Evolutionary conservation across 2,888 invertebrate species (phyloP).

Genomic region (Eristalis pertinax): DNA sequence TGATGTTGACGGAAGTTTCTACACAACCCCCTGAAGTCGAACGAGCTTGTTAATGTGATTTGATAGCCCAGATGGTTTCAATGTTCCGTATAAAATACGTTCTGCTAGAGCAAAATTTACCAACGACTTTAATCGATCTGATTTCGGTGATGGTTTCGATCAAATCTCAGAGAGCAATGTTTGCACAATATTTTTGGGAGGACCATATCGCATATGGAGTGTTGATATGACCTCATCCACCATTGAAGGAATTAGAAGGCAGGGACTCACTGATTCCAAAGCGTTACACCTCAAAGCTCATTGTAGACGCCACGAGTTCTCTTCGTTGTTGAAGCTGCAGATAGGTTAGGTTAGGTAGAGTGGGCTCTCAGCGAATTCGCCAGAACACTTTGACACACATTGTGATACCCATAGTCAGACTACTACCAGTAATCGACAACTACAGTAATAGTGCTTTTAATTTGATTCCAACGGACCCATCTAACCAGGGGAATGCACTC

Average conservation of each 20-base stretch:
- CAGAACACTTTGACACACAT: too few relatives aligned
- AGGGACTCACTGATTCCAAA: conserved; percentile 39
- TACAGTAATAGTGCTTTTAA: too few relatives aligned
- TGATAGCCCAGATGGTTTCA: too few relatives aligned
- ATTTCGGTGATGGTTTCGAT: conserved; percentile 7
- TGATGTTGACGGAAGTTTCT: too few relatives aligned
- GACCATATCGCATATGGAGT: conserved; percentile 17
- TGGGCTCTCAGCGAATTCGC: too few relatives aligned
- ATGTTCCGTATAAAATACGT: background rate
- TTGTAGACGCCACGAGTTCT: conserved; percentile 35
- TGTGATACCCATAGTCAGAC: conserved; percentile 32
- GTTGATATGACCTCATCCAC: background rate
- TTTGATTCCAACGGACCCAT: too few relatives aligned
- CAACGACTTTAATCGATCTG: background rate
- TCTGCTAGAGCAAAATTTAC: background rate
- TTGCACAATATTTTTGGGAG: conserved; percentile 4
- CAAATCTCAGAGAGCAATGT: background rate
- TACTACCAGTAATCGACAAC: too few relatives aligned
- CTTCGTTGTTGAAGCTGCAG: conserved; percentile 48
- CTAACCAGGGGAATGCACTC: too few relatives aligned
- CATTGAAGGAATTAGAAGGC: conserved; percentile 25
- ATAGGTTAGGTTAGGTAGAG: too few relatives aligned
- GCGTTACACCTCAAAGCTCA: conserved; percentile 26
- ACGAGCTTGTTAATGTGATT: too few relatives aligned
- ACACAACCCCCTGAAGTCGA: too few relatives aligned